A percentile compares a stretch with the other conserved stretches of the same genome.
phyloP scores from a whole-genome alignment of 2,113 vertebrate genomes.

The Cyprinodon variegatus region DNA sequence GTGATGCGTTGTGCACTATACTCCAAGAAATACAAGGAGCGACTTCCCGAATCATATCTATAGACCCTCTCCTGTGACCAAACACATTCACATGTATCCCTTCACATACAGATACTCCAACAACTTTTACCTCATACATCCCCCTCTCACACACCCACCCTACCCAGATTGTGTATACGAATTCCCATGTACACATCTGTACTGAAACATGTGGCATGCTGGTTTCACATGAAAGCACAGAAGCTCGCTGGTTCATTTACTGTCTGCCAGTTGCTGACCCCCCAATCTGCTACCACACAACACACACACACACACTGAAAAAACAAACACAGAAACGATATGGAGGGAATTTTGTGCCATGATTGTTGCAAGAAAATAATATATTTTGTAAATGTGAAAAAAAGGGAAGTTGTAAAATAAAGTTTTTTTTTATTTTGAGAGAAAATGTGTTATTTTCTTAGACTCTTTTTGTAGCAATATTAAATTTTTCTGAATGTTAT shows the following conservation, averaged over 20 bases:
- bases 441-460: no score
- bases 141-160: neutral
- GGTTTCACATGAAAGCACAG: slow-evolving; percentile 28
- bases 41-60: no score
- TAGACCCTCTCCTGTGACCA: no score
- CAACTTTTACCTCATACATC: neutral
- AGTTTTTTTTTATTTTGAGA: no score
- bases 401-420: no score
- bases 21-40: neutral
- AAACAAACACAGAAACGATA: neutral
- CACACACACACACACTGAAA: slow-evolving; percentile 36
- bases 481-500: no score
- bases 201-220: neutral
- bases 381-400: no score
- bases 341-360: no score
- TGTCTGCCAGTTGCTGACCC: slow-evolving; percentile 20
- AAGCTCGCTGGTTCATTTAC: slow-evolving; percentile 41
- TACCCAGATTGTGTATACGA: neutral
- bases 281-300: slow-evolving; percentile 36
- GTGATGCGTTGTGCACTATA: neutral
- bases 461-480: no score
- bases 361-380: no score
- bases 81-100: no score
- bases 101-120: slow-evolving; percentile 21
- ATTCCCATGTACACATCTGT: neutral